phyloP scores from a whole-genome alignment of 1,140 invertebrate genomes.

The Myzus persicae region DNA sequence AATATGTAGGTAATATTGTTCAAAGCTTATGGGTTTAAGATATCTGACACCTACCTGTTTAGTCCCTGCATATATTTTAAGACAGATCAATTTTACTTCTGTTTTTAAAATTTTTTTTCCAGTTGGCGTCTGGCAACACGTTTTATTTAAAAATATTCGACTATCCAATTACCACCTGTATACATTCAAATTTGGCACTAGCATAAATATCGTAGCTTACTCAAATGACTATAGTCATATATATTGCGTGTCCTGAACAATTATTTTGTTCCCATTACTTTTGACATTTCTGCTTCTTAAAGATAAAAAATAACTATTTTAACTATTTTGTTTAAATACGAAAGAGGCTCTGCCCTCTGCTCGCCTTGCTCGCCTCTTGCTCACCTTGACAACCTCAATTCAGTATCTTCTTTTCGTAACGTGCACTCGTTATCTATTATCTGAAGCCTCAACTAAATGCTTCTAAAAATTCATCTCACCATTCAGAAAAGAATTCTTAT shows the following conservation, averaged over 20 bases:
- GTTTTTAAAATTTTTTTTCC: background rate
- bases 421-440: too few species aligned
- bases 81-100: background rate
- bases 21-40: background rate
- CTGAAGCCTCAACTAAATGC: background rate
- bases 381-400: too few species aligned
- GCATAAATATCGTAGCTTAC: background rate
- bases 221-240: background rate
- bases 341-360: background rate
- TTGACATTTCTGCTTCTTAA: background rate
- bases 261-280: background rate
- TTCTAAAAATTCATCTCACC: background rate
- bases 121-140: background rate
- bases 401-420: too few species aligned
- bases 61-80: background rate
- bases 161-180: slow-evolving; percentile 6
- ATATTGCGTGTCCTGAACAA: background rate
- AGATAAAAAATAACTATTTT: background rate
- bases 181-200: background rate
- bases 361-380: background rate
- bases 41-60: background rate
- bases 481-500: background rate
- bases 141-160: background rate
- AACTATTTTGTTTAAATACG: background rate
- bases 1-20: too few species aligned